These are phyloP conservation scores for Dipodomys stephensi DNA, from an alignment of 2,113 vertebrate species.

Conservation along the genomic window DNA sequence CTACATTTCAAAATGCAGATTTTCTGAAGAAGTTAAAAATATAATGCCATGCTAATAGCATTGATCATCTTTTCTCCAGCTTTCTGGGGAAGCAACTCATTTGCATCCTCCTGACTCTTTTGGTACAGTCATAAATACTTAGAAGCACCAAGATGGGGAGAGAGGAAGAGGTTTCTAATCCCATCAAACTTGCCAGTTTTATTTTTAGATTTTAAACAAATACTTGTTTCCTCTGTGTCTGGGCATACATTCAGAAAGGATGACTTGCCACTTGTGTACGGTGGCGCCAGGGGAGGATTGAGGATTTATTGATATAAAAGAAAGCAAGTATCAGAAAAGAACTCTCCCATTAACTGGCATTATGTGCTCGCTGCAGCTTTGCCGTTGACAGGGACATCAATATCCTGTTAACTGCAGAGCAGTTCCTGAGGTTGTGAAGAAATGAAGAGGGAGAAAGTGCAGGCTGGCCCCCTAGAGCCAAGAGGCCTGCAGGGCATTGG, in stretches of 20 bases:
- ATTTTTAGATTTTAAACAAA: conserved; percentile 65
- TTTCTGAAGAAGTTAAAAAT: conserved; percentile 33
- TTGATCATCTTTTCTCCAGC: background rate
- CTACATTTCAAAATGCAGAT: background rate
- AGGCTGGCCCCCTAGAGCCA: background rate
- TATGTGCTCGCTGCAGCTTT: conserved; percentile 35
- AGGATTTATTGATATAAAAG: conserved; percentile 61
- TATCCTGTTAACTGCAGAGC: background rate
- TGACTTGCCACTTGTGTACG: conserved; percentile 8
- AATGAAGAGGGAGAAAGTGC: background rate
- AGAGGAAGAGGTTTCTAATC: background rate
- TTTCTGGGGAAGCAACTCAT: conserved; percentile 3
- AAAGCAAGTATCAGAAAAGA: conserved; percentile 24
- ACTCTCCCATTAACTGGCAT: background rate
- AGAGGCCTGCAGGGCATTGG: background rate
- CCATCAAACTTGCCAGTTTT: background rate
- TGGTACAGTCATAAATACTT: background rate
- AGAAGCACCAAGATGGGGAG: background rate
- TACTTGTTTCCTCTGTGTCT: conserved; percentile 32
- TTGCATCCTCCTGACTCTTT: background rate
- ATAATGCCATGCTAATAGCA: background rate
- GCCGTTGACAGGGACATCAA: background rate
- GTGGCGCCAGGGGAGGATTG: conserved; percentile 39
- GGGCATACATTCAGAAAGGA: conserved; percentile 54
- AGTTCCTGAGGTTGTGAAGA: conserved; percentile 29